Conservation (phyloP, 37 sponge, comb jelly and placozoan species). For the Aphrocallistes beatrix region DNA sequence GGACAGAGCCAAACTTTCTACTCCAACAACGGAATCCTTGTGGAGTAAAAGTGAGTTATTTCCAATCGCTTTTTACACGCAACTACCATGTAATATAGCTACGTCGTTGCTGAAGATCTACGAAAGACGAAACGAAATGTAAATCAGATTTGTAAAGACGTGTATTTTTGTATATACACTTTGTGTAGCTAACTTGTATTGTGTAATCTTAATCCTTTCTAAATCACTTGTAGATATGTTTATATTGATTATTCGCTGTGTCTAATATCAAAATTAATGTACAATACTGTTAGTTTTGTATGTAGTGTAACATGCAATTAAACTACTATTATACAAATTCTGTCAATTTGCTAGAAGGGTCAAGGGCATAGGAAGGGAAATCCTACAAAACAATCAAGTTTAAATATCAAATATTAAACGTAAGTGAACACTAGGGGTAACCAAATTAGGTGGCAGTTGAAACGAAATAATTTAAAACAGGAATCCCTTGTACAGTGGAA, state of each 20-base stretch:
- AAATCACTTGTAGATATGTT: conserved; percentile 12
- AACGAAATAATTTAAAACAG: too few relatives aligned
- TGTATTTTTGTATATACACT: conserved; percentile 9
- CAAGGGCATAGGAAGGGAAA: too few relatives aligned
- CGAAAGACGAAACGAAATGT: neutral
- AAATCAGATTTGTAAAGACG: neutral
- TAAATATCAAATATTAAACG: too few relatives aligned
- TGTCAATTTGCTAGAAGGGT: neutral
- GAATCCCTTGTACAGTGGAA: too few relatives aligned
- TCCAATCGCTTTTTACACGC: too few relatives aligned
- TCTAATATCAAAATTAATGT: too few relatives aligned
- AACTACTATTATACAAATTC: neutral
- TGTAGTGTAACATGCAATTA: neutral
- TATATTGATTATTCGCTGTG: conserved; percentile 14
- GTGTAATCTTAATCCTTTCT: conserved; percentile 15
- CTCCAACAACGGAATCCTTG: neutral
- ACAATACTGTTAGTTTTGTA: neutral
- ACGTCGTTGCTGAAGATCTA: too few relatives aligned
- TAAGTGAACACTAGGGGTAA: too few relatives aligned
- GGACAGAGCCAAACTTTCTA: neutral
- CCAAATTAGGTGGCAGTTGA: too few relatives aligned
- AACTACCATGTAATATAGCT: too few relatives aligned
- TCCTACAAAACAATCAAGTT: too few relatives aligned
- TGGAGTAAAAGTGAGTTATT: neutral
- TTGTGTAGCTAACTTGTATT: neutral